phyloP scores from a whole-genome alignment of 2,113 vertebrate genomes.

The Silurus glanis region DNA sequence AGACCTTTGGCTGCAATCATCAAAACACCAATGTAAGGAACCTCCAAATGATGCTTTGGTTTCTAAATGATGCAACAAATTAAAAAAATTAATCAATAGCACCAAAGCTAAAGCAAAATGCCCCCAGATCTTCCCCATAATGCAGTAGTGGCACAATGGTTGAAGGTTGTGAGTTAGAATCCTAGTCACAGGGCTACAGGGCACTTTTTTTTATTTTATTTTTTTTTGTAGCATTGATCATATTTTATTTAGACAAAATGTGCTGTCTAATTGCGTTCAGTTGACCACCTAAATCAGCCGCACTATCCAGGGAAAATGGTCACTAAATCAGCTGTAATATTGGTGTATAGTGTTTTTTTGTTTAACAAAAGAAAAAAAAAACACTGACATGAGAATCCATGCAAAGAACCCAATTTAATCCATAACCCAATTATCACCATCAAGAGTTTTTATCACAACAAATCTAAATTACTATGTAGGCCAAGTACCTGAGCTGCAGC shows the following conservation, averaged over 20 bases:
- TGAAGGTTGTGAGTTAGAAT: too few relatives aligned
- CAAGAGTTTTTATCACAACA: background rate
- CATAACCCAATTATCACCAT: background rate
- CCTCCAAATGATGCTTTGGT: background rate
- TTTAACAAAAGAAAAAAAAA: background rate
- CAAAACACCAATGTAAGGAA: background rate
- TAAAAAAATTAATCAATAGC: background rate
- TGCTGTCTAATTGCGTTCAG: background rate
- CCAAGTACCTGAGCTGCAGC: background rate
- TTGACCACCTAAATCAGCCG: background rate
- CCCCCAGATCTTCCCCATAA: background rate
- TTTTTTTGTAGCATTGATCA: background rate
- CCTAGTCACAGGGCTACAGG: background rate
- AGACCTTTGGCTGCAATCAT: background rate
- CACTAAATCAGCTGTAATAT: background rate
- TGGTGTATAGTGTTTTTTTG: background rate
- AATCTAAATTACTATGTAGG: conserved; percentile 3
- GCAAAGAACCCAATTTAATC: background rate
- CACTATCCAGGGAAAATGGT: background rate
- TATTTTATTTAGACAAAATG: background rate
- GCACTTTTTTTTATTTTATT: too few relatives aligned
- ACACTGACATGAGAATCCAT: background rate
- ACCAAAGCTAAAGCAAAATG: background rate
- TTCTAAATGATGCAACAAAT: background rate
- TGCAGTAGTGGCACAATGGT: too few relatives aligned